Percentiles rank a stretch among this genome's conserved stretches.
Evolutionary conservation across 2,888 invertebrate genomes (phyloP).

Genomic region (Folsomia candida): DNA sequence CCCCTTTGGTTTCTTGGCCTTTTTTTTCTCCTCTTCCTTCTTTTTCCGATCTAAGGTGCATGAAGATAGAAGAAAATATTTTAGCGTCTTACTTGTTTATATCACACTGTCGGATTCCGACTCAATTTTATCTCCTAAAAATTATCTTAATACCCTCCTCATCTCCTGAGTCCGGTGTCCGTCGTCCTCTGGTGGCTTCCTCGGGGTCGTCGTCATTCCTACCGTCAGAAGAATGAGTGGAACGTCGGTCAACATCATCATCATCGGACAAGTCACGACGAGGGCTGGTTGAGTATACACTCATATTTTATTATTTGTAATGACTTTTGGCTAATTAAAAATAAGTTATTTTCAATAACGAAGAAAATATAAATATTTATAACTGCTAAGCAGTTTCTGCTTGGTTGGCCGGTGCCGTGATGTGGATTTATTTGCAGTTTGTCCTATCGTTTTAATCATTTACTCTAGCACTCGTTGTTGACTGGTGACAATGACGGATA

Average conservation of each 20-base stretch:
- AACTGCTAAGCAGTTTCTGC: not conserved
- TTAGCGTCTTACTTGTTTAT: too few species aligned
- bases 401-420: not conserved
- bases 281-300: not conserved
- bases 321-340: too few species aligned
- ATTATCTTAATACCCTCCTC: too few species aligned
- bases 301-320: not conserved
- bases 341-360: too few species aligned
- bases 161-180: constrained; percentile 21
- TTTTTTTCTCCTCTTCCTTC: constrained; percentile 25
- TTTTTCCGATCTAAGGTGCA: not conserved
- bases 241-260: not conserved
- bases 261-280: not conserved
- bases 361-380: too few species aligned
- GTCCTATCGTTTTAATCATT: too few species aligned
- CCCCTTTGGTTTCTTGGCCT: constrained; percentile 33
- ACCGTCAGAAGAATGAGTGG: not conserved
- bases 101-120: too few species aligned
- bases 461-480: too few species aligned
- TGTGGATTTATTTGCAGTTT: too few species aligned
- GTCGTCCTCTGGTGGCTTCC: not conserved
- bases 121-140: too few species aligned
- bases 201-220: not conserved
- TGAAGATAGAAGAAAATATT: too few species aligned
- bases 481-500: too few species aligned